Percentiles rank a stretch among this genome's conserved stretches.
Conservation (phyloP, 2,888 invertebrate genomes). For the Pasiphila rectangulata region DNA sequence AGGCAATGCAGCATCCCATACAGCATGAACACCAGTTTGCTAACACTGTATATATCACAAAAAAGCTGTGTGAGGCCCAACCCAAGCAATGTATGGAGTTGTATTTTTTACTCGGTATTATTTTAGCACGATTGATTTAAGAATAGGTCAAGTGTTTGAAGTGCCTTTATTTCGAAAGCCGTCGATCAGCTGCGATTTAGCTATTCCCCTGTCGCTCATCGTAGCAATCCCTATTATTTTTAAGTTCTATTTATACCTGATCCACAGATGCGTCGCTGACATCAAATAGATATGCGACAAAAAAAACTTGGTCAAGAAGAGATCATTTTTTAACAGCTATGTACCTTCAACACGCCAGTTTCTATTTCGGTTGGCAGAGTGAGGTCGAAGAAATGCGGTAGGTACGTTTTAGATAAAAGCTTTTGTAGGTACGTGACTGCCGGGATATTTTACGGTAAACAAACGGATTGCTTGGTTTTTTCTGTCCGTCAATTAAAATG, state of each 20-base stretch:
- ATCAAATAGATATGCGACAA: slow-evolving; percentile 25
- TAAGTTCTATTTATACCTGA: neutral
- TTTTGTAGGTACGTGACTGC: slow-evolving; percentile 50
- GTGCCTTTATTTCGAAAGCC: neutral
- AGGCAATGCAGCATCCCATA: too few relatives aligned
- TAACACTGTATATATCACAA: too few relatives aligned
- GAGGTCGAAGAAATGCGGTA: slow-evolving; percentile 60
- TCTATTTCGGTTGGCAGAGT: slow-evolving; percentile 52
- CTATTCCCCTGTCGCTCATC: neutral
- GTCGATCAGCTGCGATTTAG: neutral
- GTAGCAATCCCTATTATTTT: neutral
- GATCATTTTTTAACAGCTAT: slow-evolving; percentile 51
- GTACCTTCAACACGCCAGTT: slow-evolving; percentile 50
- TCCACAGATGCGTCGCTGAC: too few relatives aligned
- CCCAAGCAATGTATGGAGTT: too few relatives aligned
- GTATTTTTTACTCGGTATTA: too few relatives aligned
- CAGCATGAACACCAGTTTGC: too few relatives aligned
- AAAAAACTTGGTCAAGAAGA: slow-evolving; percentile 42
- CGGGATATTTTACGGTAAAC: slow-evolving; percentile 35
- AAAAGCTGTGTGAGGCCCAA: too few relatives aligned
- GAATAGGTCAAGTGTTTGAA: neutral
- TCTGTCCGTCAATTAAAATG: slow-evolving; percentile 1
- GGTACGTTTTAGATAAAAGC: slow-evolving; percentile 59
- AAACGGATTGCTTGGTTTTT: slow-evolving; percentile 35
- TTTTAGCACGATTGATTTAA: neutral